These are phyloP conservation scores for Cettia cetti DNA, from an alignment of 2,113 vertebrate species.

Conservation along the genomic window DNA sequence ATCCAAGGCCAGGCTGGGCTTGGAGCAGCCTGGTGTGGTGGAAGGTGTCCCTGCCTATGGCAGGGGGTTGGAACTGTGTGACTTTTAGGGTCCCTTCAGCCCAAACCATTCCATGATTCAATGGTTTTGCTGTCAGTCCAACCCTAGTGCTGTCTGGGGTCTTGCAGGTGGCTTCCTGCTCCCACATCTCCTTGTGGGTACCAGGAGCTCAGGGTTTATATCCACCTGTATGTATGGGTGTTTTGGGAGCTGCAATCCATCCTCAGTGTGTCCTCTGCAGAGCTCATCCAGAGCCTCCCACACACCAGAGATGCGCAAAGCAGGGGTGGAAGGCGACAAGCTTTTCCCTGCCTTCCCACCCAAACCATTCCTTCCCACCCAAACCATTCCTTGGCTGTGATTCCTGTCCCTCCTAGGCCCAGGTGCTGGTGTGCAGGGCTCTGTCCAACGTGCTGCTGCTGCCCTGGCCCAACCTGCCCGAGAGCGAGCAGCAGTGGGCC, in stretches of 20 bases:
- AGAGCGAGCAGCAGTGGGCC: slow-evolving; percentile 93
- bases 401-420: slow-evolving; percentile 72
- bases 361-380: not conserved
- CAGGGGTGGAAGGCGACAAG: rapidly evolving
- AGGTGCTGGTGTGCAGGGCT: slow-evolving; percentile 90
- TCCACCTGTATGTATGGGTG: not conserved
- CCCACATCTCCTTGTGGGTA: not conserved
- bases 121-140: not conserved
- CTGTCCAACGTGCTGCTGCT: slow-evolving; percentile 92
- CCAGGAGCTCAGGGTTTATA: not conserved
- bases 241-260: not conserved
- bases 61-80: not conserved
- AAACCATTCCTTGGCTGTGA: not conserved
- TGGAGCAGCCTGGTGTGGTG: not conserved
- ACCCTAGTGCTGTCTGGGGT: not conserved
- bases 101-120: not conserved
- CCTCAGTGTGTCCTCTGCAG: not conserved
- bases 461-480: slow-evolving; percentile 91
- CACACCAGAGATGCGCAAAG: not conserved
- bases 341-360: not conserved
- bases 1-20: not conserved
- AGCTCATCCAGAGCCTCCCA: not conserved
- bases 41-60: not conserved
- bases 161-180: not conserved
- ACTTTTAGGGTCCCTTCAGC: not conserved